Conservation (phyloP, 2,888 invertebrate species). For the Rhodophaea formosa region DNA sequence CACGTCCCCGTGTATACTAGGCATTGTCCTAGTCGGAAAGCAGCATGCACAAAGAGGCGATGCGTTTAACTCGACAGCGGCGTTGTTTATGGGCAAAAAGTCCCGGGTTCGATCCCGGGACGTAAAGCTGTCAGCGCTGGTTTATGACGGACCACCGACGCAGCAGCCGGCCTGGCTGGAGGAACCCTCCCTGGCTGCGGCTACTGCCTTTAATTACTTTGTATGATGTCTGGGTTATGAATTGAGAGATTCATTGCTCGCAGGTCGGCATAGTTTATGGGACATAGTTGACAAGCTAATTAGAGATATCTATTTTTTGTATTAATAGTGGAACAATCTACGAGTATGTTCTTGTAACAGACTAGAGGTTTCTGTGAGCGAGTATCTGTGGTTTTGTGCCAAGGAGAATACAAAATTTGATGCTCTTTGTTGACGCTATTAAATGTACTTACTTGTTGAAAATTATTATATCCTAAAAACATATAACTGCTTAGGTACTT, state of each 20-base stretch:
- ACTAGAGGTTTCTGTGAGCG: no score
- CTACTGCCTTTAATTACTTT: background rate
- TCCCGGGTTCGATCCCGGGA: constrained; percentile 8
- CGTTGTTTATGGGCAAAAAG: constrained; percentile 14
- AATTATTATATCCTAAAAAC: no score
- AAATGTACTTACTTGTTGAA: no score
- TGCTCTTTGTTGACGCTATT: no score
- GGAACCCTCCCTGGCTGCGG: background rate
- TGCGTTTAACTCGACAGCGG: constrained; percentile 3
- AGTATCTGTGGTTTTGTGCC: no score
- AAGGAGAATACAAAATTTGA: no score
- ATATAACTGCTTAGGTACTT: no score
- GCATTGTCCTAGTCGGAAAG: background rate
- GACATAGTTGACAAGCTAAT: background rate
- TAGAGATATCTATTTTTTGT: no score
- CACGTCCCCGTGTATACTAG: background rate
- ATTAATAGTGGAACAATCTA: no score
- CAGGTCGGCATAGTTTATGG: background rate
- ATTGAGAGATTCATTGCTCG: constrained; percentile 4
- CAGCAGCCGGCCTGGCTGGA: background rate
- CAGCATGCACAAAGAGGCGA: background rate
- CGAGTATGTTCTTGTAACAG: no score
- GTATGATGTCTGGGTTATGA: constrained; percentile 1
- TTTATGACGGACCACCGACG: constrained; percentile 28
- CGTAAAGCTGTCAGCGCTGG: constrained; percentile 13